Evolutionary conservation across 1,140 invertebrate genomes (phyloP), one percentile per base, ranked within the genome.

Genomic region (Drosophila willistoni): DNA sequence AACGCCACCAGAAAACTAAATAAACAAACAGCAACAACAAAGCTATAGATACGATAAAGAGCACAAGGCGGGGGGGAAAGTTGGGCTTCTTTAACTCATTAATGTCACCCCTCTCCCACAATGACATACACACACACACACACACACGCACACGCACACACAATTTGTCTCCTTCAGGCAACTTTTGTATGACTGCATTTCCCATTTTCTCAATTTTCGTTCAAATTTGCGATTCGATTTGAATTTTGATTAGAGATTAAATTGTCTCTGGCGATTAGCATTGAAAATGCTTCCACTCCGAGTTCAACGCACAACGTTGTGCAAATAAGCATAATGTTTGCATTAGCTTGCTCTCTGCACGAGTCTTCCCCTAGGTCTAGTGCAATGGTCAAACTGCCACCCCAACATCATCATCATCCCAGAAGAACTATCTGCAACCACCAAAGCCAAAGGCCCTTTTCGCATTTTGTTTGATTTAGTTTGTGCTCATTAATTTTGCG

Each of bases 211-310:
- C 56, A 39, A 59, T 59, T 59, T 59, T 59, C 56, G 56, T 33
- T 19, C 29, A 79, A 83, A 87, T 86, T 89, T 89, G 79, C 64
- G 68, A 87, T 51, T 51, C 44, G 44, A 89, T 87, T 87, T 83
- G 84, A 87, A 87, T 87, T 87, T 89, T 87, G 84, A 87, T 87
- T 87, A 84, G 83, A 87, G 83, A 89, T 89, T 87, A 87, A 87
- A 89, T 89, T 87, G 83, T 87, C 83, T 80, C 80, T 89, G 77
- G 73, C 80, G 83, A 87, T 87, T 87, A 87, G 83, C 83, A 83
- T 86, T 77, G 56, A 36, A 79, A 64, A 79, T 70, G 54, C 74
- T 62, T 74, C 71, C 34, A 55, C 56, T 69, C 66, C 72, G 71
- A 60, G 60, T 62, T 62, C 60, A 62, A 77, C 68, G 34, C 55